Evolutionary conservation across 1,140 invertebrate genomes (phyloP).

Genomic region (Helicoverpa zea): DNA sequence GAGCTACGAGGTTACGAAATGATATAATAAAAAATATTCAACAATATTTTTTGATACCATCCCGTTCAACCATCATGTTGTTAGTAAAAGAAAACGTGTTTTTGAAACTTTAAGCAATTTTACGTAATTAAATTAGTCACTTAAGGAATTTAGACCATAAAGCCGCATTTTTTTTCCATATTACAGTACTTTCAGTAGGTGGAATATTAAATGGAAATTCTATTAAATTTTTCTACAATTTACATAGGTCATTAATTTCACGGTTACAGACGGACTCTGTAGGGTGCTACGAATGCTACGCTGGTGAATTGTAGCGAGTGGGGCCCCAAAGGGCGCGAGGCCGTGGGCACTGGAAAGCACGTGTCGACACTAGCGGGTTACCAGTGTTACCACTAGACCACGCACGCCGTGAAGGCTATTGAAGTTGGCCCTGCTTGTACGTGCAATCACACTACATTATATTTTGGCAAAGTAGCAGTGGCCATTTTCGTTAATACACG

Average conservation of each 20-base stretch:
- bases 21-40: no score
- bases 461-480: neutral
- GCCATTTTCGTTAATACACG: neutral
- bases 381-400: neutral
- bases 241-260: neutral
- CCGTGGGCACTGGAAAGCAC: constrained; percentile 9
- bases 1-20: neutral
- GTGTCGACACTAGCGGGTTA: constrained; percentile 10
- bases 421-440: neutral
- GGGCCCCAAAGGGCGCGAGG: constrained; percentile 26
- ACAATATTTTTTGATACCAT: no score
- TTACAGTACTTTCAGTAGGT: no score
- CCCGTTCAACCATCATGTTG: no score
- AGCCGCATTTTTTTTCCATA: no score
- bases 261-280: neutral
- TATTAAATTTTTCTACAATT: no score
- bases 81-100: neutral
- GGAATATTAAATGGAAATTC: no score
- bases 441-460: neutral
- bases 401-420: neutral
- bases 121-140: no score
- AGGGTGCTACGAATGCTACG: constrained; percentile 7
- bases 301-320: constrained; percentile 2
- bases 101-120: neutral
- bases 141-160: no score